phyloP scores from a whole-genome alignment of 2,888 invertebrate species.

The Mesodorylaimus sp. region DNA sequence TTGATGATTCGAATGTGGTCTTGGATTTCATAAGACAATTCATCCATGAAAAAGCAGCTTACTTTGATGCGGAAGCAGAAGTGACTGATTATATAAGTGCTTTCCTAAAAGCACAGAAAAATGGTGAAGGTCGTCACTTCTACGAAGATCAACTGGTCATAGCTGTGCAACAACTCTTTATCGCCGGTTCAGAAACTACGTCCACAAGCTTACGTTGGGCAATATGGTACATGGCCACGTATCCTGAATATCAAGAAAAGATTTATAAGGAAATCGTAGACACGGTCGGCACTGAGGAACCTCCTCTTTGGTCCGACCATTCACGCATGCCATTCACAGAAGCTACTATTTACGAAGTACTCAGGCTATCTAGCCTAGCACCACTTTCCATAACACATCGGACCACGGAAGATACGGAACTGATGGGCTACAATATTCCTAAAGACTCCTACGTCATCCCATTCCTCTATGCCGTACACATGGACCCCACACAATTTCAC shows the following conservation, averaged over 20 bases:
- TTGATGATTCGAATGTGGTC: too few species aligned
- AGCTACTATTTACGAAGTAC: slow-evolving; percentile 1
- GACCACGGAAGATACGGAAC: not conserved
- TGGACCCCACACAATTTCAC: not conserved
- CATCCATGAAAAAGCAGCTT: slow-evolving; percentile 2
- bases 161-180: slow-evolving; percentile 9
- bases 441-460: slow-evolving; percentile 4
- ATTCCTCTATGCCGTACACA: slow-evolving; percentile 4
- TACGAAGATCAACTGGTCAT: slow-evolving; percentile 10
- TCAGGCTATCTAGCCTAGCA: not conserved
- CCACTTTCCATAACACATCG: slow-evolving; percentile 4
- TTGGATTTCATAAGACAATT: too few species aligned
- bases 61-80: slow-evolving; percentile 3
- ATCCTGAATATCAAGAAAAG: slow-evolving; percentile 17
- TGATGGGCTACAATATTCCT: slow-evolving; percentile 3
- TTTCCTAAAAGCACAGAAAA: slow-evolving; percentile 10
- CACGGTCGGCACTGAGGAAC: slow-evolving; percentile 16
- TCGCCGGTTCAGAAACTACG: slow-evolving; percentile 13
- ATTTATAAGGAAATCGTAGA: slow-evolving; percentile 22
- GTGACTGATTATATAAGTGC: slow-evolving; percentile 9
- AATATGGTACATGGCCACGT: slow-evolving; percentile 7
- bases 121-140: too few species aligned
- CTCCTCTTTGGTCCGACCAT: not conserved
- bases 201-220: slow-evolving; percentile 12
- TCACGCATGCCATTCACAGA: not conserved